These are phyloP conservation scores for Protodeltote pygarga DNA, from an alignment of 2,888 invertebrate species.

Conservation along the genomic window DNA sequence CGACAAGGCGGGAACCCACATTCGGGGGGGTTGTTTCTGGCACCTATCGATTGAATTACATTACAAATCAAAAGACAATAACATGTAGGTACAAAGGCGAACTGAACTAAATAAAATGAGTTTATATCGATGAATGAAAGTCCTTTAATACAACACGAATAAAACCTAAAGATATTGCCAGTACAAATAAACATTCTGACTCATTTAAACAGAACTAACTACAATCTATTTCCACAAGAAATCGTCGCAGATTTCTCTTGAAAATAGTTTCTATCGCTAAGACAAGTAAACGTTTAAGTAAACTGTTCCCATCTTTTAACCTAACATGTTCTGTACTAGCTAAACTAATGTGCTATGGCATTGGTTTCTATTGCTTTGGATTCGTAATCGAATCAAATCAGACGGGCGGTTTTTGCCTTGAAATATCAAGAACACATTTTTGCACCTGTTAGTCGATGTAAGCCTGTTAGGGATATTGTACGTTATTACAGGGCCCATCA, in stretches of 20 bases:
- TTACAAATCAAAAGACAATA: too few species aligned
- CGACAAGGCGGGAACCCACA: too few species aligned
- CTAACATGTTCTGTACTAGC: slow-evolving; percentile 29
- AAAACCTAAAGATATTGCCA: slow-evolving; percentile 11
- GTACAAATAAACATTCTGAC: not conserved
- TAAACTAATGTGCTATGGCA: slow-evolving; percentile 16
- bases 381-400: too few species aligned
- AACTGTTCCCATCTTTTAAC: slow-evolving; percentile 36
- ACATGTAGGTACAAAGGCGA: too few species aligned
- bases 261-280: slow-evolving; percentile 32
- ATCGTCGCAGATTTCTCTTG: slow-evolving; percentile 25
- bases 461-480: too few species aligned
- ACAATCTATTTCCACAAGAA: not conserved
- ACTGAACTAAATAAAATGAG: too few species aligned
- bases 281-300: slow-evolving; percentile 35
- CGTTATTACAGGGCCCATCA: too few species aligned
- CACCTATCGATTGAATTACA: too few species aligned
- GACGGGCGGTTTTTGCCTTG: slow-evolving; percentile 27
- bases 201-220: slow-evolving; percentile 20
- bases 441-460: too few species aligned
- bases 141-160: slow-evolving; percentile 4
- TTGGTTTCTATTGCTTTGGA: slow-evolving; percentile 17
- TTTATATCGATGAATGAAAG: too few species aligned
- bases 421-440: slow-evolving; percentile 12
- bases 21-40: too few species aligned